Base-by-base conservation (phyloP, 2,888 invertebrate species). In the Raillietiella orientalis region DNA sequence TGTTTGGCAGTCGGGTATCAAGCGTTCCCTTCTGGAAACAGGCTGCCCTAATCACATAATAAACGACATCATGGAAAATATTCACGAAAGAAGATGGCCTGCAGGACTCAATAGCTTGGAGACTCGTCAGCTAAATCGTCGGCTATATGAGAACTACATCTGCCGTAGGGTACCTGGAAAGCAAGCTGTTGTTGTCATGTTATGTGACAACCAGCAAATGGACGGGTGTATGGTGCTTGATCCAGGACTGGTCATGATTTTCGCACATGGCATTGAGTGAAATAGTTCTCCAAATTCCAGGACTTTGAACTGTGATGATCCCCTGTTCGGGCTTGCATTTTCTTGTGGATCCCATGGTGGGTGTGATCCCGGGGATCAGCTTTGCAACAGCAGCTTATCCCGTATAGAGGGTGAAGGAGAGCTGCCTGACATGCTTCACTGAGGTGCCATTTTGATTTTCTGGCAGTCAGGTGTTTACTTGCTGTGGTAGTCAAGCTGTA, bases 221-320 rank as follows among this genome's bases (percentile, higher is more conserved):
- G 67, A 74, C 29, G 79, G 79, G 34, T 82, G 87, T 39, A 75
- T 90, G 62, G 79, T 87, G 62, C 61, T 77, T 21, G 82, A 84
- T 38, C 87, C 87, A 0, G 90, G 87, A 2, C 58, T 90, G 34
- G 84, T 90, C 26, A 84, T 90, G 84, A 87, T 90, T 41, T 90
- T 90, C 51, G 90, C 90, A 31, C 87, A 90, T 49, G 90, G 87
- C 32, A 79, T 87, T 10, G 53, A 54, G 36, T 49, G 35, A 39
- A 11, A 29, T 26, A n/a, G n/a, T n/a, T n/a, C n/a, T n/a, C n/a
- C n/a, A n/a, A n/a, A n/a, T n/a, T n/a, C n/a, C n/a, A n/a, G n/a
- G n/a, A n/a, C n/a, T n/a, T n/a, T n/a, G n/a, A n/a, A n/a, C n/a
- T n/a, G n/a, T n/a, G n/a, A n/a, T n/a, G n/a, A n/a, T n/a, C n/a